A percentile compares a stretch with the other conserved stretches of the same genome.
phyloP scores from a whole-genome alignment of 2,797 vertebrate species.

The Alosa sapidissima region DNA sequence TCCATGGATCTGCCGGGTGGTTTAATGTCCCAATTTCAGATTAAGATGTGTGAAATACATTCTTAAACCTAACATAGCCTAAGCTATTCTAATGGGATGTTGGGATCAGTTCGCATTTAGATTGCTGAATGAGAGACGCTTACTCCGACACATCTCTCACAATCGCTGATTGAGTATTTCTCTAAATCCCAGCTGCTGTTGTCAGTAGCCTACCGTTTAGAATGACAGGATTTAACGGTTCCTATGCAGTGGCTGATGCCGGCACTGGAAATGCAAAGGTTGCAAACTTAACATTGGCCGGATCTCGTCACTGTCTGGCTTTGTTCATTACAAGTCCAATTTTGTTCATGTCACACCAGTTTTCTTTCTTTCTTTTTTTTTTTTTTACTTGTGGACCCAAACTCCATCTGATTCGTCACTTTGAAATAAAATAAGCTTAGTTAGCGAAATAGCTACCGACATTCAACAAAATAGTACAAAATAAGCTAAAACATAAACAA shows the following conservation, averaged over 20 bases:
- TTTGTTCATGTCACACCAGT: background rate
- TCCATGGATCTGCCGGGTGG: background rate
- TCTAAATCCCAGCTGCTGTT: conserved; percentile 62
- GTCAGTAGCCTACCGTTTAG: conserved; percentile 58
- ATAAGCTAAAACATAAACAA: background rate
- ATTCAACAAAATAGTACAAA: background rate
- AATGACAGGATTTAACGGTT: conserved; percentile 60
- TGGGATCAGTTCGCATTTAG: background rate
- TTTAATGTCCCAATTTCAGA: background rate
- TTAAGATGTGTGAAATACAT: background rate
- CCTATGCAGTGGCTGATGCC: conserved; percentile 59
- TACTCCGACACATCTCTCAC: conserved; percentile 44
- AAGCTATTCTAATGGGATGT: background rate
- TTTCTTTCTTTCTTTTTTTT: background rate
- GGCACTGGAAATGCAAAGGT: conserved; percentile 63
- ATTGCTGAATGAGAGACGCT: background rate
- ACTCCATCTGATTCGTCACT: background rate
- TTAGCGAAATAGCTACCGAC: too few relatives aligned
- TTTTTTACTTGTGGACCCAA: background rate
- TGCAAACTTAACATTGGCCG: conserved; percentile 56
- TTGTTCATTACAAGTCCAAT: background rate
- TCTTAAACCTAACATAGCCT: background rate
- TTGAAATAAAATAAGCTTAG: too few relatives aligned
- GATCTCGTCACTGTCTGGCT: background rate
- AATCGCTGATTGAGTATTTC: conserved; percentile 65